Percentiles rank a stretch among this genome's conserved stretches.
These are phyloP conservation scores for Cheilosia impressa DNA, from an alignment of 2,888 invertebrate genomes.

Conservation along the genomic window DNA sequence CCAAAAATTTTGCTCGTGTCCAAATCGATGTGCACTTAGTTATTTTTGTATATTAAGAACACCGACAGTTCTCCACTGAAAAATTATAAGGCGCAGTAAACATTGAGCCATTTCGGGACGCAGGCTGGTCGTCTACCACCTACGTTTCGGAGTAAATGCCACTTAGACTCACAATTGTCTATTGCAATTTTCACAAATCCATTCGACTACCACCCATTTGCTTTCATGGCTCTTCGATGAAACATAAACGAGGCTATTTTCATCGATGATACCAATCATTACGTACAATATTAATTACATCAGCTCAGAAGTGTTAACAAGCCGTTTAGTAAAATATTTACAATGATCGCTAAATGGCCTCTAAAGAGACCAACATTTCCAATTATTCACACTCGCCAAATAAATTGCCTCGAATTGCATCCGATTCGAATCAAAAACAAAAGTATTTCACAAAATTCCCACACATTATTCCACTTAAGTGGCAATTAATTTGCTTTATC, in stretches of 20 bases:
- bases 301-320: neutral
- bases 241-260: no score
- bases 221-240: no score
- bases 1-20: no score
- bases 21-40: no score
- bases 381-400: conserved; percentile 7
- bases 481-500: conserved; percentile 64
- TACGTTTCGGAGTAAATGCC: no score
- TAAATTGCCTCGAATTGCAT: conserved; percentile 6
- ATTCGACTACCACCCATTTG: no score
- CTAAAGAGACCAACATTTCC: neutral
- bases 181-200: neutral
- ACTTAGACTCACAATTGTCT: no score
- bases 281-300: neutral
- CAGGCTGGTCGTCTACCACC: no score
- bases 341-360: conserved; percentile 7
- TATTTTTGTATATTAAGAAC: no score
- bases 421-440: conserved; percentile 16
- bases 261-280: neutral
- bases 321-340: neutral
- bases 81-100: no score
- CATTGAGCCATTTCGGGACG: no score
- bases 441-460: conserved; percentile 21
- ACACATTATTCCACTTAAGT: conserved; percentile 58
- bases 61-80: no score